Conservation (phyloP, 2,888 invertebrate genomes). For the Erebia ligea region DNA sequence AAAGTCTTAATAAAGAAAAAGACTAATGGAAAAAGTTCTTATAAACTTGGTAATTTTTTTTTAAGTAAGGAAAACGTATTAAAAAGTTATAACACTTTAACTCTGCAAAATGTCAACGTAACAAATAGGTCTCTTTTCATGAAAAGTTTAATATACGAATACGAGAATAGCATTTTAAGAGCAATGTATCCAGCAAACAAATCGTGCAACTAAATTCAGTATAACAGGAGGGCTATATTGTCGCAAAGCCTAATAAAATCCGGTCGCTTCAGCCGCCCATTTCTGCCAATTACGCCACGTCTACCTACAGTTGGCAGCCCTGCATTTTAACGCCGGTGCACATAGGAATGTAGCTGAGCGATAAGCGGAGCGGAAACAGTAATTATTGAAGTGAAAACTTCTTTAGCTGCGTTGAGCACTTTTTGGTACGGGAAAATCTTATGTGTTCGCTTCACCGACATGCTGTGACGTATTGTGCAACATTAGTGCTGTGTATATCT, state of each 20-base stretch:
- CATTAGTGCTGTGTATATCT: too few relatives aligned
- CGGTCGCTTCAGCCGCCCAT: slow-evolving; percentile 44
- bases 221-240: slow-evolving; percentile 38
- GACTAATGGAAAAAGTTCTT: too few relatives aligned
- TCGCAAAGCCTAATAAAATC: slow-evolving; percentile 41
- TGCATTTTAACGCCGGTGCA: slow-evolving; percentile 52
- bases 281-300: slow-evolving; percentile 57
- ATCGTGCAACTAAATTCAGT: slow-evolving; percentile 31
- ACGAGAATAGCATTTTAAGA: slow-evolving; percentile 1
- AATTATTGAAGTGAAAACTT: background rate
- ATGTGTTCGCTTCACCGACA: too few relatives aligned
- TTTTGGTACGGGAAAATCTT: too few relatives aligned
- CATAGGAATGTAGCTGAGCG: slow-evolving; percentile 47
- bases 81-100: background rate
- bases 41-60: too few relatives aligned
- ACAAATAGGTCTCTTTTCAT: background rate
- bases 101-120: background rate
- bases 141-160: background rate
- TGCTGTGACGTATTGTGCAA: too few relatives aligned
- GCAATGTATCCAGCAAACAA: slow-evolving; percentile 22
- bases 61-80: too few relatives aligned
- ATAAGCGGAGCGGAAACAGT: slow-evolving; percentile 42
- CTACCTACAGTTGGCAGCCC: slow-evolving; percentile 62
- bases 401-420: background rate
- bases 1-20: too few relatives aligned